phyloP scores from a whole-genome alignment of 2,888 invertebrate species.

The Thalpophila matura region DNA sequence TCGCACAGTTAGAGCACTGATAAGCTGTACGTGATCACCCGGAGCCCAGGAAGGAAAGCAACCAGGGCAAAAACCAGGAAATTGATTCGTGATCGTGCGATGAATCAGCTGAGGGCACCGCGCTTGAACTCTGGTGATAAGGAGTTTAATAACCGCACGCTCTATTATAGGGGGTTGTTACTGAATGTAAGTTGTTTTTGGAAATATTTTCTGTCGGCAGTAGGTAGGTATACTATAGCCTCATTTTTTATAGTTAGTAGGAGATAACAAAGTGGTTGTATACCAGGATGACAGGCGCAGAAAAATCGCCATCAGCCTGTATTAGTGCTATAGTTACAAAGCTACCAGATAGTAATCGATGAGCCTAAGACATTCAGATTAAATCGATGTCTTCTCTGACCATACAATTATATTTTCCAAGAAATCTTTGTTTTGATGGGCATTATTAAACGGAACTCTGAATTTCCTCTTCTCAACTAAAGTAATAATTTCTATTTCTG shows the following conservation, averaged over 20 bases:
- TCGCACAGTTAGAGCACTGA: constrained; percentile 44
- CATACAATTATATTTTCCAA: no score
- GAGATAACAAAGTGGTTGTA: no score
- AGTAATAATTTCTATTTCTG: constrained; percentile 51
- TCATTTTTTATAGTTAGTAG: no score
- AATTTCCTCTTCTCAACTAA: constrained; percentile 43
- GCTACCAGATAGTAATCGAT: no score
- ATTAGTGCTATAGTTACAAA: no score
- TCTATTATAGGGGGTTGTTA: constrained; percentile 22
- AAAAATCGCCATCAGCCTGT: no score
- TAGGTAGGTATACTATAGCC: no score
- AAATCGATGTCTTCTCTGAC: no score
- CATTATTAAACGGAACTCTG: constrained; percentile 22
- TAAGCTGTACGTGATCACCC: constrained; percentile 66
- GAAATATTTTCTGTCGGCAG: constrained; percentile 2
- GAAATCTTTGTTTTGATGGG: no score
- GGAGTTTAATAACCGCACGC: constrained; percentile 50
- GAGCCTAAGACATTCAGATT: no score
- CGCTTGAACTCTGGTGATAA: constrained; percentile 53
- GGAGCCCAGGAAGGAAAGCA: constrained; percentile 63
- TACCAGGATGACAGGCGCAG: no score
- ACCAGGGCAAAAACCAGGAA: constrained; percentile 60
- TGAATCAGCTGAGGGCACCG: constrained; percentile 58
- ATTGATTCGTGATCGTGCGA: constrained; percentile 63
- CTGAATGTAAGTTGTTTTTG: background rate